These are phyloP conservation scores for Gerris buenoi DNA, from an alignment of 1,140 invertebrate genomes.

Conservation along the genomic window DNA sequence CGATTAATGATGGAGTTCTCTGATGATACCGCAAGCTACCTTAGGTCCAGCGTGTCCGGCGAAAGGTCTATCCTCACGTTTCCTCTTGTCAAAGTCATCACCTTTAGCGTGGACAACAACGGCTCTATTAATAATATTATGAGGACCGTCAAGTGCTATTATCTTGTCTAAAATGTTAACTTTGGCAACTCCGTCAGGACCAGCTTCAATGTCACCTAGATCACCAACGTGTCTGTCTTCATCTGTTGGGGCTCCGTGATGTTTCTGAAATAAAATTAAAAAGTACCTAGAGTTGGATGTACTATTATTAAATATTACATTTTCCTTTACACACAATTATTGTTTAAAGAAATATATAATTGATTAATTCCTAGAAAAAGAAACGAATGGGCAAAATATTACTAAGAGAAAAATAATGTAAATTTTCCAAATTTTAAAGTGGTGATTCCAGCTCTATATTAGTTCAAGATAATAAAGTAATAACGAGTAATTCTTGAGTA, in stretches of 20 bases:
- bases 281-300: too few species aligned
- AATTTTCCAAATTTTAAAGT: too few species aligned
- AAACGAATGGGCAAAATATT: too few species aligned
- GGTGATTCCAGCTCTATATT: too few species aligned
- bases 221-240: slow-evolving; percentile 70
- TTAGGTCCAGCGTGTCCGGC: slow-evolving; percentile 68
- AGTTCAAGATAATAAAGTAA: too few species aligned
- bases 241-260: slow-evolving; percentile 54
- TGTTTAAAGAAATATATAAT: too few species aligned
- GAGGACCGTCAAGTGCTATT: slow-evolving; percentile 42
- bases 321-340: too few species aligned
- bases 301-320: too few species aligned
- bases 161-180: slow-evolving; percentile 46
- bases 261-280: slow-evolving; percentile 37
- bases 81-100: slow-evolving; percentile 60
- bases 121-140: slow-evolving; percentile 50
- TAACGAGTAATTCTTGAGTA: too few species aligned
- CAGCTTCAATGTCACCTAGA: slow-evolving; percentile 63
- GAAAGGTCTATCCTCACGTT: slow-evolving; percentile 47
- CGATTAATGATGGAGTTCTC: slow-evolving; percentile 45
- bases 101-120: slow-evolving; percentile 54
- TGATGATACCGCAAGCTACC: slow-evolving; percentile 62
- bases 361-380: too few species aligned
- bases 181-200: slow-evolving; percentile 37
- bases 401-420: too few species aligned